These are phyloP conservation scores for Notolepis coatsorum DNA, from an alignment of 2,797 vertebrate genomes.

Conservation along the genomic window DNA sequence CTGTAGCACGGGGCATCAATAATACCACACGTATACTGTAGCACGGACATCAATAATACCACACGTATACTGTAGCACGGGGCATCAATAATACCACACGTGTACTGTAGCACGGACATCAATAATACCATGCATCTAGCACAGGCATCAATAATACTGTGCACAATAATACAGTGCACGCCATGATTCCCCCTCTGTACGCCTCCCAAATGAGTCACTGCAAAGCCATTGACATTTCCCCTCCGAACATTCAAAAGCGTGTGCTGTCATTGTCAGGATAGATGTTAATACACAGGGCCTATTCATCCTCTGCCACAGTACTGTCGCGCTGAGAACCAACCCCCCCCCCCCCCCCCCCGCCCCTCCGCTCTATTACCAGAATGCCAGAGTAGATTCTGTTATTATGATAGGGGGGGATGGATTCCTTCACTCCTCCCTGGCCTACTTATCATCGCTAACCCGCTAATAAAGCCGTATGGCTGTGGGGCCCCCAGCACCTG, in stretches of 20 bases:
- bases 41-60: too few species aligned
- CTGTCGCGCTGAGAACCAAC: background rate
- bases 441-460: too few species aligned
- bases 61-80: background rate
- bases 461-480: too few species aligned
- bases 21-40: too few species aligned
- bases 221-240: constrained; percentile 7
- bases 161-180: background rate
- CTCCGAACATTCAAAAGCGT: constrained; percentile 11
- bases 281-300: constrained; percentile 17
- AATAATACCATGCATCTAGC: constrained; percentile 1
- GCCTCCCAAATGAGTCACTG: background rate
- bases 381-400: too few species aligned
- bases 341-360: too few species aligned
- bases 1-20: too few species aligned
- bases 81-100: background rate
- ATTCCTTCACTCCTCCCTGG: too few species aligned
- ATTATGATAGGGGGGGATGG: too few species aligned
- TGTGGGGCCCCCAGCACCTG: too few species aligned
- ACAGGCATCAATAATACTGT: background rate
- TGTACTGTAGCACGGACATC: background rate
- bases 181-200: background rate
- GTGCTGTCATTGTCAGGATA: constrained; percentile 23
- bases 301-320: constrained; percentile 4
- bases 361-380: too few species aligned